Percentiles rank a stretch among this genome's conserved stretches.
Conservation (phyloP, 53 echinoderm and acorn worm genomes). For the Paelopatides confundens region DNA sequence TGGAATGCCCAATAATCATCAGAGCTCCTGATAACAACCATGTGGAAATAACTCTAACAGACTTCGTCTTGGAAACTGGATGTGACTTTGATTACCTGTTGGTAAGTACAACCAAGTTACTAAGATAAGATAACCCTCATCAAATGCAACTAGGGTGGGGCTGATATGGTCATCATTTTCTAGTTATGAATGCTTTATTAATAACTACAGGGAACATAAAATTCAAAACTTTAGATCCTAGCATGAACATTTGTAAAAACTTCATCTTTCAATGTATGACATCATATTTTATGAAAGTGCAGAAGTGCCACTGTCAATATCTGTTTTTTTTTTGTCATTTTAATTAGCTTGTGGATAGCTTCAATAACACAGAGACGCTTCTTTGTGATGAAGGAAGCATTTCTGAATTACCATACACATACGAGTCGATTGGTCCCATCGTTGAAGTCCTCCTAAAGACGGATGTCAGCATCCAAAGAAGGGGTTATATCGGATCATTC, state of each 20-base stretch:
- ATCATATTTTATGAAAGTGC: no score
- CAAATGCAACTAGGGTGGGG: no score
- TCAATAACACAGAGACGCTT: slow-evolving; percentile 4
- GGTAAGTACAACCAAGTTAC: slow-evolving; percentile 70
- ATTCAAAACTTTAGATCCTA: no score
- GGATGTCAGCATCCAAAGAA: slow-evolving; percentile 53
- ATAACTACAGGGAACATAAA: no score
- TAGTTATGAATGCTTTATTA: no score
- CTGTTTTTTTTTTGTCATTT: neutral
- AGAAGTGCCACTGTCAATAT: no score
- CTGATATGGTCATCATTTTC: no score
- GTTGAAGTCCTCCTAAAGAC: slow-evolving; percentile 52
- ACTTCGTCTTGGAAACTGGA: slow-evolving; percentile 74
- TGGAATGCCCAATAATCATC: slow-evolving; percentile 62
- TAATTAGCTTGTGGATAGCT: slow-evolving; percentile 72
- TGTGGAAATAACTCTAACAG: slow-evolving; percentile 77
- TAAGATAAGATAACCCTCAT: no score
- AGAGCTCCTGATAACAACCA: slow-evolving; percentile 47
- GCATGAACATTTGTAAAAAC: no score
- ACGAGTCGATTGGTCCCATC: slow-evolving; percentile 55
- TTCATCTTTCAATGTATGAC: no score
- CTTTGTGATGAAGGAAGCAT: slow-evolving; percentile 62
- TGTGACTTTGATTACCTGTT: slow-evolving; percentile 72
- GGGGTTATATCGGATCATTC: slow-evolving; percentile 69
- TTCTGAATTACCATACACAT: slow-evolving; percentile 69